phyloP scores from a whole-genome alignment of 2,888 invertebrate genomes.

The Nymphalis c-album region DNA sequence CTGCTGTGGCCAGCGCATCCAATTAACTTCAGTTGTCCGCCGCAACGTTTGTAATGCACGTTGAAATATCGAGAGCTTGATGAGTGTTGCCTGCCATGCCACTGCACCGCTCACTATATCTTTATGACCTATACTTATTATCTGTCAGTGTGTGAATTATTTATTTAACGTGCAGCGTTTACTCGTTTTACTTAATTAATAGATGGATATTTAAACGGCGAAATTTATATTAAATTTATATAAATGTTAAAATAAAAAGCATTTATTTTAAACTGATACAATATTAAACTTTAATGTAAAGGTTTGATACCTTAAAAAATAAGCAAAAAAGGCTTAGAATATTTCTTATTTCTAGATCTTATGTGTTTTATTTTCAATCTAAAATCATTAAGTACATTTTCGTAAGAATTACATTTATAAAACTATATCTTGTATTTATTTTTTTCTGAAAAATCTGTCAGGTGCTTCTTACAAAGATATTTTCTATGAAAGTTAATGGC shows the following conservation, averaged over 20 bases:
- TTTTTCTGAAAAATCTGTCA: constrained; percentile 4
- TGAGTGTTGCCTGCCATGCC: constrained; percentile 49
- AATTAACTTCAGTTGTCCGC: constrained; percentile 73
- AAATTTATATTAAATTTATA: not conserved
- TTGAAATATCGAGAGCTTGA: constrained; percentile 71
- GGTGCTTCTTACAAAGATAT: not conserved
- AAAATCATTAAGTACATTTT: no score
- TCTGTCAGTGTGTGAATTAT: constrained; percentile 32
- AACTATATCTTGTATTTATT: no score
- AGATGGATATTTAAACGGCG: constrained; percentile 4
- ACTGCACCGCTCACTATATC: constrained; percentile 45
- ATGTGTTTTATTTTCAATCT: no score
- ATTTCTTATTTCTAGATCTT: no score
- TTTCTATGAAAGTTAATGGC: constrained; percentile 27
- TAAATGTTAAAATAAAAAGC: not conserved
- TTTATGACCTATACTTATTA: constrained; percentile 53
- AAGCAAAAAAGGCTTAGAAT: no score
- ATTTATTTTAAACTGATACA: no score
- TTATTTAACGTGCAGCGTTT: constrained; percentile 29
- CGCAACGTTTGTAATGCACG: constrained; percentile 67
- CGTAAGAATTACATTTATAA: no score
- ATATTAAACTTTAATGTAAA: no score
- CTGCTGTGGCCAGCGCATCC: constrained; percentile 65
- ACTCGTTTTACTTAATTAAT: constrained; percentile 10
- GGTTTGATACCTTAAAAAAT: no score